These are phyloP conservation scores for Gavialis gangeticus DNA, from an alignment of 2,113 vertebrate genomes.

Conservation along the genomic window DNA sequence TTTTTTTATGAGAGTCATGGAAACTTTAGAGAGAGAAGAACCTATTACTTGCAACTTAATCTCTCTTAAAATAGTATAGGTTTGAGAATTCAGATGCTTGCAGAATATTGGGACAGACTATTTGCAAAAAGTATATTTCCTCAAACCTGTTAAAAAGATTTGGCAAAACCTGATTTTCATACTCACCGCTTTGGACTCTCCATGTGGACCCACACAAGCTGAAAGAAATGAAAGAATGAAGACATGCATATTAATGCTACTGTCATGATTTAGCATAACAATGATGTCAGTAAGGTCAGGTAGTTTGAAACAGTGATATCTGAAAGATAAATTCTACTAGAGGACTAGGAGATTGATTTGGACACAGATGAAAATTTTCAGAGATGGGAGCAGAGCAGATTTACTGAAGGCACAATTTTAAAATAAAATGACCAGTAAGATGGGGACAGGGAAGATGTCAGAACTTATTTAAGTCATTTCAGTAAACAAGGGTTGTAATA, in stretches of 20 bases:
- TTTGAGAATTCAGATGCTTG: background rate
- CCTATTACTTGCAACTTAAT: background rate
- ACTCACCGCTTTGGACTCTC: constrained; percentile 63
- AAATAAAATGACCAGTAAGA: background rate
- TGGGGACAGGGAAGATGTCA: background rate
- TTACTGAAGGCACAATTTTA: background rate
- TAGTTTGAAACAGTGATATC: background rate
- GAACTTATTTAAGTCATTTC: background rate
- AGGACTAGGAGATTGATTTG: background rate
- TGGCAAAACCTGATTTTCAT: background rate
- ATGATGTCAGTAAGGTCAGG: background rate
- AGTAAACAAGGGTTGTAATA: background rate
- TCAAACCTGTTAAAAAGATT: background rate
- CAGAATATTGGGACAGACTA: background rate
- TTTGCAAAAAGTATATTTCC: background rate
- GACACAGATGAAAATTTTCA: background rate
- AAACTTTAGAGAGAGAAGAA: background rate
- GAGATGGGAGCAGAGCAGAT: background rate
- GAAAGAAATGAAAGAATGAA: background rate
- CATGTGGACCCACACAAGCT: constrained; percentile 73
- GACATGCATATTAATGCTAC: background rate
- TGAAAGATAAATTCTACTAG: background rate
- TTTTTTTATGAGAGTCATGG: background rate
- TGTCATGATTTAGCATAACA: background rate
- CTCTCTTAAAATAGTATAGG: background rate